Percentiles rank a stretch among this genome's conserved stretches.
Conservation (phyloP, 2,888 invertebrate genomes). For the Epistrophella euchroma region DNA sequence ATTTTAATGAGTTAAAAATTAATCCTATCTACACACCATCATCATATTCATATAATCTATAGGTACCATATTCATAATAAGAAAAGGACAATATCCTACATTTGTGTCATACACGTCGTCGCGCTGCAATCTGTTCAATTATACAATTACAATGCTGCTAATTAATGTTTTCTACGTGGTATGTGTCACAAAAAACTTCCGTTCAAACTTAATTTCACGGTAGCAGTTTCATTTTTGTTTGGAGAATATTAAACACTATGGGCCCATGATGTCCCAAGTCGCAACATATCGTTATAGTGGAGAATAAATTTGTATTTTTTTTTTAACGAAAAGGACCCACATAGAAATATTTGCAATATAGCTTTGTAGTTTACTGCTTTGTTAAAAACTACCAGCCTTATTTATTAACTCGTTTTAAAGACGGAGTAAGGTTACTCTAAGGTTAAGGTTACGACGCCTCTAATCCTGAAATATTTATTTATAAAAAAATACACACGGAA, state of each 20-base stretch:
- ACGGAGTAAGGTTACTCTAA: no score
- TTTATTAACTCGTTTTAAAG: no score
- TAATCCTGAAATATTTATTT: no score
- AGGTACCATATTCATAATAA: neutral
- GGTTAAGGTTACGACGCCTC: no score
- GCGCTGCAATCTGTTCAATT: conserved; percentile 11
- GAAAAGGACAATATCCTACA: conserved; percentile 17
- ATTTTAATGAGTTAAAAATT: conserved; percentile 18
- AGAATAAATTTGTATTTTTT: no score
- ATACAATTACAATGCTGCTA: conserved; percentile 38
- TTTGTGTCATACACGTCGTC: conserved; percentile 18
- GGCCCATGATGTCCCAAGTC: neutral
- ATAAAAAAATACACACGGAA: no score
- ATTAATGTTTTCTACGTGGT: conserved; percentile 32
- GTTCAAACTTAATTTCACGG: conserved; percentile 28
- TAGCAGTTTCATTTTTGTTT: conserved; percentile 20
- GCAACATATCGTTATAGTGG: neutral
- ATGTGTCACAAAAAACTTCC: conserved; percentile 28
- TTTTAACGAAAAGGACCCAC: no score
- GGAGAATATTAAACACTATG: neutral
- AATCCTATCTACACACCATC: neutral
- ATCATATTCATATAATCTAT: neutral
- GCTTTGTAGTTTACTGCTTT: no score
- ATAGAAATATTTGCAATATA: no score
- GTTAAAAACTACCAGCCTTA: no score